A percentile compares a stretch with the other conserved stretches of the same genome.
Evolutionary conservation across 2,113 vertebrate genomes (phyloP).

Genomic region (Cyprinodon variegatus): DNA sequence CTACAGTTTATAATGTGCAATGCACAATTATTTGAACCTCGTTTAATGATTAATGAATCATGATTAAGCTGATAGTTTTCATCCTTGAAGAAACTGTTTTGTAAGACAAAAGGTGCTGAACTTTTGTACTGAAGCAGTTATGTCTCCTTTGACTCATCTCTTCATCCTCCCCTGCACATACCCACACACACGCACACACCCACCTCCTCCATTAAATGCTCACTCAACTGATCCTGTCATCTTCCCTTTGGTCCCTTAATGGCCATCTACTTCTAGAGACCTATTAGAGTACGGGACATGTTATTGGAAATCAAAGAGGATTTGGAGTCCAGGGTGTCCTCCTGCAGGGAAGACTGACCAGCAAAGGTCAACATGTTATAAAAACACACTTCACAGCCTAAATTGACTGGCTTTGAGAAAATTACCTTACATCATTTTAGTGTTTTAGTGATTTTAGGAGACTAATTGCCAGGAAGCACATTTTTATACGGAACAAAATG

Average conservation of each 20-base stretch:
- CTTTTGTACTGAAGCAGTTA: slow-evolving; percentile 12
- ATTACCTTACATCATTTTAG: background rate
- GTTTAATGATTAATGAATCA: no score
- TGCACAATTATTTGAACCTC: no score
- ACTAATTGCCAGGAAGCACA: background rate
- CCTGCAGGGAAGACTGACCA: slow-evolving; percentile 54
- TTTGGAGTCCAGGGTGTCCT: slow-evolving; percentile 72
- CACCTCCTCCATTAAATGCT: slow-evolving; percentile 54
- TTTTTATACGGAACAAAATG: background rate
- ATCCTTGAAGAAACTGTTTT: background rate
- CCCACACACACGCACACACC: slow-evolving; percentile 18
- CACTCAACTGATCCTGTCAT: slow-evolving; percentile 74
- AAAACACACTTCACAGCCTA: slow-evolving; percentile 59
- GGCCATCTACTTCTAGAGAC: slow-evolving; percentile 56
- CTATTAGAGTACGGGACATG: slow-evolving; percentile 77
- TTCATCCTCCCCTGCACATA: background rate
- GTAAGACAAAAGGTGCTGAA: slow-evolving; percentile 16
- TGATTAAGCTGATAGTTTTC: no score
- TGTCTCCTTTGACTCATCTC: background rate
- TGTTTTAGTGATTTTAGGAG: background rate
- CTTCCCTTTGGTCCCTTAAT: slow-evolving; percentile 72
- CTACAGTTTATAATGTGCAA: no score
- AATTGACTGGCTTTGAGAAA: slow-evolving; percentile 52
- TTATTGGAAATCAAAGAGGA: slow-evolving; percentile 85
- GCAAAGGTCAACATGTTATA: slow-evolving; percentile 77